Evolutionary conservation across 30 jellyfish, hydroid and myxozoan species (phyloP), one percentile per base, ranked within the genome.

Genomic region (Mastigias papua): DNA sequence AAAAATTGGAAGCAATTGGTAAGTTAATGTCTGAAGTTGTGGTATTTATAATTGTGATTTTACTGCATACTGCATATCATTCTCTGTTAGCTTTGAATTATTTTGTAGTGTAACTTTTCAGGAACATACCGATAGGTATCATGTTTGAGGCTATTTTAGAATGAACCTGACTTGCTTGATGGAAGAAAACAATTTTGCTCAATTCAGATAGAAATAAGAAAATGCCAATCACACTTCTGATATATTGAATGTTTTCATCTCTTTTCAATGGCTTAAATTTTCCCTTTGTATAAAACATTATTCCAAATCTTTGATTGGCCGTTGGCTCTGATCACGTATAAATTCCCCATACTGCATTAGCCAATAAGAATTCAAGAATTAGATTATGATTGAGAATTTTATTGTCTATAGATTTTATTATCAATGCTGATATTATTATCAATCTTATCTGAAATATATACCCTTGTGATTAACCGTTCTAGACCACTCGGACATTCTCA

Each of bases 1-100:
- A 68, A 72, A 51, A 72, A 72, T 30, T 72, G 83, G 83, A 72
- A 72, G 21, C 69, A 68, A 37, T 1, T 15, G 23, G 74, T 63
- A 63, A 8, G 74, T 11, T 11, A 11, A 37, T 37, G 54, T 37
- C 54, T 37, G 54, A 37, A 3, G 6, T 37, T 6, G 11, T 3
- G 11, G 54, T 6, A 37, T 37, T 3, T 37, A 37, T 3, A 37
- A 37, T 37, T 37, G 54, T 37, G 11, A 11, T 37, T 6, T n/a
- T n/a, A n/a, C n/a, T n/a, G n/a, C n/a, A n/a, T n/a, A n/a, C n/a
- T n/a, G n/a, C n/a, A n/a, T n/a, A n/a, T n/a, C n/a, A n/a, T n/a
- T n/a, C n/a, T n/a, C n/a, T 8, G 16, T 46, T 46, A 6, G 8
- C 16, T 46, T 46, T 46, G 16, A 46, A 46, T 46, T 46, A 16